These are phyloP conservation scores for Lepidotrigona ventralis DNA, from an alignment of 1,140 invertebrate genomes.

Conservation along the genomic window DNA sequence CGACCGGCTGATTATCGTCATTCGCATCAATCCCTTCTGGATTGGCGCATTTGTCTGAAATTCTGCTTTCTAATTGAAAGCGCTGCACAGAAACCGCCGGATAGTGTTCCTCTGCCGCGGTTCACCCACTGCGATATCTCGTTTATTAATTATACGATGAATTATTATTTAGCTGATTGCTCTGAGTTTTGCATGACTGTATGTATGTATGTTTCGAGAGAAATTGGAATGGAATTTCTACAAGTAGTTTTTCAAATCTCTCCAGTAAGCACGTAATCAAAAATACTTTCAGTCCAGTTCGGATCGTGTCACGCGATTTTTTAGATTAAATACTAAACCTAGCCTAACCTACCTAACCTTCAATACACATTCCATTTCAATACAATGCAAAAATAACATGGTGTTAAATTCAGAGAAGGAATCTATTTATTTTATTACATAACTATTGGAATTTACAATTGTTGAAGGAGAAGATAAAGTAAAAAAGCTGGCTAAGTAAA, in stretches of 20 bases:
- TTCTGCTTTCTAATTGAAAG: background rate
- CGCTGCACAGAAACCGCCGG: background rate
- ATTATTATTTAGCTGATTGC: too few relatives aligned
- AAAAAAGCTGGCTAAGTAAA: background rate
- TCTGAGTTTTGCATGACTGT: too few relatives aligned
- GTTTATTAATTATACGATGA: too few relatives aligned
- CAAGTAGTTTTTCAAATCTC: too few relatives aligned
- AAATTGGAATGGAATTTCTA: too few relatives aligned
- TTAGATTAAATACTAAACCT: too few relatives aligned
- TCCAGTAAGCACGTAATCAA: too few relatives aligned
- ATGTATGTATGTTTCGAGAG: too few relatives aligned
- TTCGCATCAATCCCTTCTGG: background rate
- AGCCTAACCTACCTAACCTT: background rate
- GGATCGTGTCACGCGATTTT: too few relatives aligned
- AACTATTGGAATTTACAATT: background rate
- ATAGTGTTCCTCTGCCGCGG: background rate
- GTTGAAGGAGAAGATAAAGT: background rate
- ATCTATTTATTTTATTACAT: background rate
- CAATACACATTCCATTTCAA: too few relatives aligned
- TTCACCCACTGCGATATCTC: background rate
- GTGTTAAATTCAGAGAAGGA: background rate
- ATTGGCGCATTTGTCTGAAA: background rate
- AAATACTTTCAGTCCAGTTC: too few relatives aligned
- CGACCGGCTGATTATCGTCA: slow-evolving; percentile 17
- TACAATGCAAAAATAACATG: background rate